These are phyloP conservation scores for Orthosia gothica DNA, from an alignment of 2,888 invertebrate genomes.

Conservation along the genomic window DNA sequence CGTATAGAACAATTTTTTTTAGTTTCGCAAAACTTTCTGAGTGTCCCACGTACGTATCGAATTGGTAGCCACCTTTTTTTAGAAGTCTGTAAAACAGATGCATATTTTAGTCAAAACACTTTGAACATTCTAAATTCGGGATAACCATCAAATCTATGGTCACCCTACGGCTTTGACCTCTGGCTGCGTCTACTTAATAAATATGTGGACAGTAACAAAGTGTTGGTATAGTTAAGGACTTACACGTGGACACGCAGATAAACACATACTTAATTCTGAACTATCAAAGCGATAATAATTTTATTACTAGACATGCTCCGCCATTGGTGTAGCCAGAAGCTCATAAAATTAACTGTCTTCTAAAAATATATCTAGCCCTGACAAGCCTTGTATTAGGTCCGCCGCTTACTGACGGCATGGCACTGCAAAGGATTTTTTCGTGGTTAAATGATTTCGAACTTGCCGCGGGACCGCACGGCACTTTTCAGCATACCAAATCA, in stretches of 20 bases:
- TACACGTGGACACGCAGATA: conserved; percentile 30
- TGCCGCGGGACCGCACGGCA: too few species aligned
- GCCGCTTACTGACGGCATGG: too few species aligned
- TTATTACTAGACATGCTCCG: conserved; percentile 1
- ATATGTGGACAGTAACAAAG: conserved; percentile 14
- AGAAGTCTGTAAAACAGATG: too few species aligned
- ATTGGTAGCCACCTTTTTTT: too few species aligned
- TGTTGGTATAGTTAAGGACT: conserved; percentile 3
- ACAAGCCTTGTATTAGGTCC: too few species aligned
- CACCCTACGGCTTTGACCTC: conserved; percentile 44
- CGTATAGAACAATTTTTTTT: too few species aligned
- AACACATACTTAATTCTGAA: conserved; percentile 7
- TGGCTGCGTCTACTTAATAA: conserved; percentile 13
- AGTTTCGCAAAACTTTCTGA: too few species aligned
- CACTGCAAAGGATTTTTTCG: too few species aligned
- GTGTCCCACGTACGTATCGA: too few species aligned
- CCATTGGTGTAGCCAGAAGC: background rate
- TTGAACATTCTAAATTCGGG: conserved; percentile 1
- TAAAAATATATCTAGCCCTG: background rate
- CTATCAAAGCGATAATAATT: conserved; percentile 16
- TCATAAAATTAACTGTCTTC: background rate
- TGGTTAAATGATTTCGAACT: too few species aligned
- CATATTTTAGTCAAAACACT: background rate
- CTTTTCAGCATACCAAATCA: too few species aligned
- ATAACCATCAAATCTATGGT: conserved; percentile 20